A percentile compares a stretch with the other conserved stretches of the same genome.
Conservation (phyloP, 2,888 invertebrate species). For the Frankliniella fusca region DNA sequence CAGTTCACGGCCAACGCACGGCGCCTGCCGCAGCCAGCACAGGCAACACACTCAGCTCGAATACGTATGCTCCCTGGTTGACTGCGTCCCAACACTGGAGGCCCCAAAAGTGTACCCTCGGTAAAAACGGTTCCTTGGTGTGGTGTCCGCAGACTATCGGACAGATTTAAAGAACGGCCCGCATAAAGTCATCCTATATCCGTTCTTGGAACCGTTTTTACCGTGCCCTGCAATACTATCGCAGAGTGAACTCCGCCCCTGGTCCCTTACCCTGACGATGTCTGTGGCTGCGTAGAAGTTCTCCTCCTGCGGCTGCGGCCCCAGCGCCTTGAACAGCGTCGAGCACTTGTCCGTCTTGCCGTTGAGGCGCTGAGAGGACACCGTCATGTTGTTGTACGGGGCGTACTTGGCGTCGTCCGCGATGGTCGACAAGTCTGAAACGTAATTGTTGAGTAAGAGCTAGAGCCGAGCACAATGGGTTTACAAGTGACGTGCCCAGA, state of each 20-base stretch:
- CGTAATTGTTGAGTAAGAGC: background rate
- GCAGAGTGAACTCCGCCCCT: background rate
- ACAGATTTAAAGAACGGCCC: too few relatives aligned
- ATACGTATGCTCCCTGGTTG: background rate
- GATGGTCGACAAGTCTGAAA: slow-evolving; percentile 48
- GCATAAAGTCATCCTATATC: too few relatives aligned
- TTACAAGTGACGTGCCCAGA: too few relatives aligned
- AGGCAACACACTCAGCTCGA: background rate
- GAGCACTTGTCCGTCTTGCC: slow-evolving; percentile 44
- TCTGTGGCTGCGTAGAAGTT: slow-evolving; percentile 77
- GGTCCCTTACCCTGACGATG: slow-evolving; percentile 59
- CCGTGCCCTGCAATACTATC: too few relatives aligned
- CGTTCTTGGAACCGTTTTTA: too few relatives aligned
- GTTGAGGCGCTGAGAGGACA: slow-evolving; percentile 46
- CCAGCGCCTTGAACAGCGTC: slow-evolving; percentile 41
- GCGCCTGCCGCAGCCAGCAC: background rate
- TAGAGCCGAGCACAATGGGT: too few relatives aligned
- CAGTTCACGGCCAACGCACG: background rate
- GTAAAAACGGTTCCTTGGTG: too few relatives aligned
- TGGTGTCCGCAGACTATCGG: too few relatives aligned
- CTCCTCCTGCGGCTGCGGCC: slow-evolving; percentile 48
- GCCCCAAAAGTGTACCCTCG: too few relatives aligned
- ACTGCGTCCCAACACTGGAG: too few relatives aligned
- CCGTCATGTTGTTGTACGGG: slow-evolving; percentile 53
- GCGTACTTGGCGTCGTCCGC: slow-evolving; percentile 54